A percentile compares a stretch with the other conserved stretches of the same genome.
phyloP scores from a whole-genome alignment of 64 coral and sea anemone genomes.

The Montipora cactus region DNA sequence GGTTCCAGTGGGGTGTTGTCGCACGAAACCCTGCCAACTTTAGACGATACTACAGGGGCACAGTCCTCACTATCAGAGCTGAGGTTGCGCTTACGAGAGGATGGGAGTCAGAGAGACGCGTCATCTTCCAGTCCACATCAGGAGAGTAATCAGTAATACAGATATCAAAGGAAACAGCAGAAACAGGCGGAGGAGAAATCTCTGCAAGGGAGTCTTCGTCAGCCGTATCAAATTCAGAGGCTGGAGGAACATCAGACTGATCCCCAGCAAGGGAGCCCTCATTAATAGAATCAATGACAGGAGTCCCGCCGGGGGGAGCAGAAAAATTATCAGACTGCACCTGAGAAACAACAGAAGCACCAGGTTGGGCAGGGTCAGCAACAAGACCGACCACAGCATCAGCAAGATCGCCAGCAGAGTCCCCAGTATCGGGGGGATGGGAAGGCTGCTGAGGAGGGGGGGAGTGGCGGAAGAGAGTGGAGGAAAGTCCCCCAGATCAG shows the following conservation, averaged over 20 bases:
- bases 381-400: background rate
- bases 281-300: no score
- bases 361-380: no score
- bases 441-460: no score
- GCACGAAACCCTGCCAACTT: background rate
- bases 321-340: no score
- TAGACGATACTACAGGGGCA: background rate
- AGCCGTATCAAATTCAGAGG: background rate
- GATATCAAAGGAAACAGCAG: no score
- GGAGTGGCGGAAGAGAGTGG: background rate
- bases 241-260: background rate
- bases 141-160: background rate
- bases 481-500: background rate
- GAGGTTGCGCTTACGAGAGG: background rate
- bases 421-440: background rate
- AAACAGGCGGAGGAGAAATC: background rate
- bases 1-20: background rate
- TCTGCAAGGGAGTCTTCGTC: background rate
- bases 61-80: background rate
- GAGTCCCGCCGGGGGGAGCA: no score
- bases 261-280: background rate
- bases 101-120: background rate
- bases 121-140: no score
- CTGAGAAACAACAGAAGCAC: no score
- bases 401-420: background rate